Evolutionary conservation across 2,797 vertebrate genomes (phyloP), one percentile per base, ranked within the genome.

Genomic region (Mallotus villosus): DNA sequence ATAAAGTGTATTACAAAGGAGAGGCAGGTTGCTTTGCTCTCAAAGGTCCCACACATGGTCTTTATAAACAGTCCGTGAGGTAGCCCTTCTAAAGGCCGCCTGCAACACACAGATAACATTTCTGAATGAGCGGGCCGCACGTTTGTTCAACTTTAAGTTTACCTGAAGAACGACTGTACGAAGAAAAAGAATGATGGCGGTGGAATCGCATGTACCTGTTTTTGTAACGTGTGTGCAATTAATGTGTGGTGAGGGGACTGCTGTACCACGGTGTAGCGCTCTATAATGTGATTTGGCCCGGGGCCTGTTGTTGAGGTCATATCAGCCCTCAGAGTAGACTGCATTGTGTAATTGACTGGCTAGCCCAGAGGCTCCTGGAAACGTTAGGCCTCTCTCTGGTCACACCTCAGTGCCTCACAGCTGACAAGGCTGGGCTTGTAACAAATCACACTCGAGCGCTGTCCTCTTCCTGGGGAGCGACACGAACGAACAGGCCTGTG

Each of bases 1-100:
- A 91, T 90, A 91, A 88, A 86, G 70, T 73, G 80, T 80, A 86
- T 86, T 83, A 94, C 77, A 93, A 94, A 94, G 88, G 87, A 87
- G 88, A 91, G 22, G 34, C 85, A 85, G 84, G 64, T 74, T 79
- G 86, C 91, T 90, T 89, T 90, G 81, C 78, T 84, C 82, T 78
- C 79, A 72, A 46, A 77, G 79, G 4, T 84, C 82, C 81, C 90
- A 91, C 91, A 92, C 85, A 87, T 92, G 87, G 84, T 90, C 86
- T 77, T 87, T 78, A 92, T 91, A 88, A 90, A 89, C 82, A 81
- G 73, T 12, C 53, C 24, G 70, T 68, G 46, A 72, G 70, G 74
- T 73, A 19, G 61, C 75, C 46, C 57, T 68, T 67, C 51, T 74
- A 72, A 76, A 68, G 63, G 53, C 70, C 63, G 49, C 70, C 66